phyloP scores from a whole-genome alignment of 2,113 vertebrate genomes.

The Zootoca vivipara region DNA sequence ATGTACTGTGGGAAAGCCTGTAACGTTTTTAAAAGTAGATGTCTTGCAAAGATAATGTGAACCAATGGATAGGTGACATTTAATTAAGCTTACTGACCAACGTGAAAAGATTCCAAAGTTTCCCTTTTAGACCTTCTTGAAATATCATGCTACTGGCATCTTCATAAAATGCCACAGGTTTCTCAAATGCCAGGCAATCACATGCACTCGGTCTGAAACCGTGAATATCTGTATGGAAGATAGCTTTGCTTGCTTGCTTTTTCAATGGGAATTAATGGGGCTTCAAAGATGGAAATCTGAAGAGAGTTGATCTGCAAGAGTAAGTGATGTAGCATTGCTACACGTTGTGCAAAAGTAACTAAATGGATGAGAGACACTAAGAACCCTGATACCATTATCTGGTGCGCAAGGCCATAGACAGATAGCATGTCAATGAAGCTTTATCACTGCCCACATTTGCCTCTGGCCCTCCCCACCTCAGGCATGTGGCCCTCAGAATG shows the following conservation, averaged over 20 bases:
- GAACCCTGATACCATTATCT: too few relatives aligned
- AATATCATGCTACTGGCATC: neutral
- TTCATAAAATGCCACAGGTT: neutral
- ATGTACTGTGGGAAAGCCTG: neutral
- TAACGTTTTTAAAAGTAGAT: conserved; percentile 9
- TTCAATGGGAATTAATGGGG: neutral
- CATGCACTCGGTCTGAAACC: neutral
- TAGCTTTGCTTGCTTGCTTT: neutral
- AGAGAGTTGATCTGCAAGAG: too few relatives aligned
- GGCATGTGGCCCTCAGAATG: too few relatives aligned
- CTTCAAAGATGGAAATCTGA: neutral
- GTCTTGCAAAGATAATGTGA: conserved; percentile 17
- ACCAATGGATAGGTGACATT: neutral
- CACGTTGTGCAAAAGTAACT: too few relatives aligned
- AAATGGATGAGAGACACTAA: too few relatives aligned
- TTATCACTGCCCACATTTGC: too few relatives aligned
- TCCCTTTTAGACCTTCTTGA: conserved; percentile 4
- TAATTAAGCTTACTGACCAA: conserved; percentile 37
- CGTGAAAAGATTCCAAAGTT: neutral
- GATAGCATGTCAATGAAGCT: too few relatives aligned
- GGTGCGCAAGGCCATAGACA: too few relatives aligned
- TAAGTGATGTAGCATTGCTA: too few relatives aligned
- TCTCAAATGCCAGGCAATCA: neutral
- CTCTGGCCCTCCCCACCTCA: too few relatives aligned
- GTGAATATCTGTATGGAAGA: neutral